Percentiles rank a stretch among this genome's conserved stretches.
phyloP scores from a whole-genome alignment of 1,140 invertebrate species.

The Drosophila eugracilis region DNA sequence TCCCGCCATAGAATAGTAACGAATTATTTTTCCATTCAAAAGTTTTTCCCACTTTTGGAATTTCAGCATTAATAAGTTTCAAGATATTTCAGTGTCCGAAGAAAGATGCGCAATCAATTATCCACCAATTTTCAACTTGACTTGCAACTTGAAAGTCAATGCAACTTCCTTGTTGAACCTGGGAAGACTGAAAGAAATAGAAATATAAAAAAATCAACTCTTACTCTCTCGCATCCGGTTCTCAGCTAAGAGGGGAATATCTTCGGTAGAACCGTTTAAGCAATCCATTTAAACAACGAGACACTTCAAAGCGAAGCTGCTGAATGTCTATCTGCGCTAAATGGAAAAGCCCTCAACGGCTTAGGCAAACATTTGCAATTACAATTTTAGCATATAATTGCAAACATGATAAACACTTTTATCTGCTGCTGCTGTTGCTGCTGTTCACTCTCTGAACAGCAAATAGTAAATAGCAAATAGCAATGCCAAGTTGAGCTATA shows the following conservation, averaged over 20 bases:
- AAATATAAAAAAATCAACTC: slow-evolving; percentile 27
- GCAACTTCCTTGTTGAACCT: slow-evolving; percentile 42
- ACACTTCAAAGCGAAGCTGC: slow-evolving; percentile 75
- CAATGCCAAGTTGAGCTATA: slow-evolving; percentile 14
- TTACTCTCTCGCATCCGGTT: slow-evolving; percentile 70
- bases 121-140: slow-evolving; percentile 26
- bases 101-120: slow-evolving; percentile 33
- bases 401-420: slow-evolving; percentile 84
- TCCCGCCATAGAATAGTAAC: no score
- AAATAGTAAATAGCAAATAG: slow-evolving; percentile 31
- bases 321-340: slow-evolving; percentile 62
- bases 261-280: slow-evolving; percentile 81
- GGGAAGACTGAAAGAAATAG: slow-evolving; percentile 25
- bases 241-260: slow-evolving; percentile 64
- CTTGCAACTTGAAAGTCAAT: slow-evolving; percentile 18
- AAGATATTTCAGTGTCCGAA: slow-evolving; percentile 6
- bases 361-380: slow-evolving; percentile 83
- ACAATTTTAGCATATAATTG: slow-evolving; percentile 84
- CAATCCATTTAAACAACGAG: slow-evolving; percentile 81
- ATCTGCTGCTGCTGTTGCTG: slow-evolving; percentile 56
- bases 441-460: slow-evolving; percentile 20
- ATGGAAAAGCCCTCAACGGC: slow-evolving; percentile 71
- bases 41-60: neutral
- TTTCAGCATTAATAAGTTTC: slow-evolving; percentile 13
- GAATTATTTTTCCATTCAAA: no score